Percentiles rank a stretch among this genome's conserved stretches.
Conservation (phyloP, 2,113 vertebrate genomes). For the Upupa epops region DNA sequence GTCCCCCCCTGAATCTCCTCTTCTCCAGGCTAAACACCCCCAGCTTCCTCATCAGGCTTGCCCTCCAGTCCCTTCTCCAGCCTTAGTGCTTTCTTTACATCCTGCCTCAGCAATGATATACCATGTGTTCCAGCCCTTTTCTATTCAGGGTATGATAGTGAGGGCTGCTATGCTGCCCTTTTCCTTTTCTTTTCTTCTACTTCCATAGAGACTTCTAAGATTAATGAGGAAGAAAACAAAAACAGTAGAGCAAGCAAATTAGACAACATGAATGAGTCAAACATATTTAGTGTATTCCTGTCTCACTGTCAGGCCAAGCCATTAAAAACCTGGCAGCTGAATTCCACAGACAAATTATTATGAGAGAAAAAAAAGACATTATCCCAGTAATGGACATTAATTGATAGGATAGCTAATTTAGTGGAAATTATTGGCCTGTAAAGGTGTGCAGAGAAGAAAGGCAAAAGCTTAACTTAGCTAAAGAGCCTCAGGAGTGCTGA, state of each 20-base stretch:
- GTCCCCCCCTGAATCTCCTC: no score
- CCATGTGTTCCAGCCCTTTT: neutral
- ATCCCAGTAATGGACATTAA: conserved; percentile 8
- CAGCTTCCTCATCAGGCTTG: no score
- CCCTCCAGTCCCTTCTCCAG: no score
- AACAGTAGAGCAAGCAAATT: neutral
- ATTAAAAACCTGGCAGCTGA: neutral
- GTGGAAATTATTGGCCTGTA: conserved; percentile 2
- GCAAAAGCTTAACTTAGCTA: neutral
- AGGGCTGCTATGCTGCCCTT: neutral
- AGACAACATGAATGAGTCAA: neutral
- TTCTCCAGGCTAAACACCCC: no score
- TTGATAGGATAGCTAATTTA: conserved; percentile 7
- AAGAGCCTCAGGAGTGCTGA: neutral
- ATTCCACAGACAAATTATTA: neutral
- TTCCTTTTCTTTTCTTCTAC: neutral
- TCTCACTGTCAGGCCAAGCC: neutral
- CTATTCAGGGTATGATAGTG: neutral
- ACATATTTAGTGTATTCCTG: neutral
- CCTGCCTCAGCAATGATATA: neutral
- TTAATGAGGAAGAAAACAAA: neutral
- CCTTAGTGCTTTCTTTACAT: neutral
- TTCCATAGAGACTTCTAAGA: neutral
- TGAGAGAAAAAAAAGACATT: neutral
- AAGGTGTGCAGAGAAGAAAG: neutral